Percentiles rank a stretch among this genome's conserved stretches.
These are phyloP conservation scores for Elgaria multicarinata DNA, from an alignment of 2,113 vertebrate species.

Conservation along the genomic window DNA sequence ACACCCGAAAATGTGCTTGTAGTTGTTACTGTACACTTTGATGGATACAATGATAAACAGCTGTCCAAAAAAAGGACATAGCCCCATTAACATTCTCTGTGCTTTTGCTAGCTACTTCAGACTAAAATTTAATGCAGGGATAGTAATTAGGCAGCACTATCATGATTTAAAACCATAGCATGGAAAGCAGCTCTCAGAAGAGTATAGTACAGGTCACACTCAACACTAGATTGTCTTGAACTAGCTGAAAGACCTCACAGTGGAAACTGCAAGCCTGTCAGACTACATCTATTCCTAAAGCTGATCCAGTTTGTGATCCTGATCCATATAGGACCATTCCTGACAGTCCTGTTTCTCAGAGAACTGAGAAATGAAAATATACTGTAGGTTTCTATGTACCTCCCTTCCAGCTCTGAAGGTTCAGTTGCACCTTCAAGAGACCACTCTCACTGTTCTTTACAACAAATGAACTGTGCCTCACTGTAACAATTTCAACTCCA, in stretches of 20 bases:
- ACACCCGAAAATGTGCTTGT: neutral
- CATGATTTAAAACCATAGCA: neutral
- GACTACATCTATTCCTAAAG: neutral
- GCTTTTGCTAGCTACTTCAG: neutral
- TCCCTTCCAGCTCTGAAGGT: neutral
- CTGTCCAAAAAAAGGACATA: neutral
- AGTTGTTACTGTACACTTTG: neutral
- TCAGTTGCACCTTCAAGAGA: neutral
- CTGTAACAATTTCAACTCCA: neutral
- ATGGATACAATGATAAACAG: neutral
- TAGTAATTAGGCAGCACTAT: neutral
- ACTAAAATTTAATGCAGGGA: neutral
- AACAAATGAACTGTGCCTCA: neutral
- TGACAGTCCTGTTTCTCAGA: neutral
- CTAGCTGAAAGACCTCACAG: neutral
- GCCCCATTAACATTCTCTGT: neutral
- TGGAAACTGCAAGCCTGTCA: neutral
- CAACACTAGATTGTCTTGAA: neutral
- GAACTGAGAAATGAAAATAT: too few species aligned
- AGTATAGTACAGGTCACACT: neutral
- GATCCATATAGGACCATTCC: neutral
- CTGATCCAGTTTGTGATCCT: neutral
- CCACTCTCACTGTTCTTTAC: neutral
- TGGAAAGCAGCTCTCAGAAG: neutral
- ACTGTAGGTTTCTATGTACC: neutral